Percentiles rank a stretch among this genome's conserved stretches.
Conservation (phyloP, 2,113 vertebrate genomes). For the Cavia aperea region DNA sequence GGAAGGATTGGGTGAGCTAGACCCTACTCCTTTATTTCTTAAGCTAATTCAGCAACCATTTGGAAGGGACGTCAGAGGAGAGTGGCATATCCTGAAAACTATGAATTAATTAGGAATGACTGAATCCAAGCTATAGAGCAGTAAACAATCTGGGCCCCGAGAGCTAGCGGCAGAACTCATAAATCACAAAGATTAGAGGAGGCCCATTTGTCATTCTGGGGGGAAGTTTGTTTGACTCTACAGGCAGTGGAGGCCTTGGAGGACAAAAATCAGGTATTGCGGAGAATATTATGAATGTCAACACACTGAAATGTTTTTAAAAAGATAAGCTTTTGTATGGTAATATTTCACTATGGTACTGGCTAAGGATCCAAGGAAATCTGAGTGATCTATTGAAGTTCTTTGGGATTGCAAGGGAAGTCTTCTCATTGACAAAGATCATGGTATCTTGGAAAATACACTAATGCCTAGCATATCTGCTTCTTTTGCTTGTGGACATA, state of each 20-base stretch:
- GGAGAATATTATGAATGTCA: neutral
- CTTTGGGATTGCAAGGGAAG: neutral
- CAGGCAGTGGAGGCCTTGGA: neutral
- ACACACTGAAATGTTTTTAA: neutral
- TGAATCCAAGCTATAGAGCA: neutral
- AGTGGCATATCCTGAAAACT: neutral
- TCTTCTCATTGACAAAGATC: neutral
- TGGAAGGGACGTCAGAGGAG: neutral
- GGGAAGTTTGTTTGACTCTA: neutral
- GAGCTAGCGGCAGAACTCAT: neutral
- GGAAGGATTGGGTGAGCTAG: neutral
- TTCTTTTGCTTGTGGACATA: neutral
- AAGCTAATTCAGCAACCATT: neutral
- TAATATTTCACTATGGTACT: neutral
- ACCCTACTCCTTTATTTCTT: neutral
- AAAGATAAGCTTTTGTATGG: neutral
- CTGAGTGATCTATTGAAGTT: neutral
- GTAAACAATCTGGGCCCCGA: neutral
- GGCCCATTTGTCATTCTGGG: neutral
- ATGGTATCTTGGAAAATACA: neutral
- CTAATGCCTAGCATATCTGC: neutral
- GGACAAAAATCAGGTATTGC: neutral
- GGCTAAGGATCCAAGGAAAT: neutral
- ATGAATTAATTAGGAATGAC: neutral
- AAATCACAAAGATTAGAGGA: neutral